phyloP scores from a whole-genome alignment of 2,113 vertebrate genomes.

The Trachemys scripta region DNA sequence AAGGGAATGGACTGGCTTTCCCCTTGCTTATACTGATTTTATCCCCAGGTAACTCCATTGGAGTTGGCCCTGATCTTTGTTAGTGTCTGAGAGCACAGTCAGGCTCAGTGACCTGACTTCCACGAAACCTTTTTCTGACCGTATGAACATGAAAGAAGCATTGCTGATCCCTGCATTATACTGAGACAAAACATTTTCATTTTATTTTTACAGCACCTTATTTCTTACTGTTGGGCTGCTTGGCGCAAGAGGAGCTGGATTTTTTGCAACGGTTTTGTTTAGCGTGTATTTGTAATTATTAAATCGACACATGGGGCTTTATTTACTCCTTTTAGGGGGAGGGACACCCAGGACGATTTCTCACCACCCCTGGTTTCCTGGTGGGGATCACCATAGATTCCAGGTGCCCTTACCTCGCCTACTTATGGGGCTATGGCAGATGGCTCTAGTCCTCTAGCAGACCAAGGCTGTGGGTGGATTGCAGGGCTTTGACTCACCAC shows the following conservation, averaged over 20 bases:
- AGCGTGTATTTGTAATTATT: neutral
- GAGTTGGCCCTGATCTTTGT: neutral
- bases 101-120: neutral
- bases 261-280: neutral
- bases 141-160: neutral
- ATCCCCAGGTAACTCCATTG: neutral
- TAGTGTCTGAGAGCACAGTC: neutral
- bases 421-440: too few relatives aligned
- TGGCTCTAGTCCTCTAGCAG: too few relatives aligned
- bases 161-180: neutral
- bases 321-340: too few relatives aligned
- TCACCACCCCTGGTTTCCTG: too few relatives aligned
- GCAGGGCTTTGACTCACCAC: too few relatives aligned
- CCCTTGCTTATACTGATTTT: fast-evolving
- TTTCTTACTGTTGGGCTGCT: neutral
- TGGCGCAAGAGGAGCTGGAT: neutral
- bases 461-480: too few relatives aligned
- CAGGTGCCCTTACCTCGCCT: too few relatives aligned
- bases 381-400: too few relatives aligned
- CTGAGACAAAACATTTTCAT: neutral
- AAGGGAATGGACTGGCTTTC: neutral
- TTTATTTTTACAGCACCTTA: neutral
- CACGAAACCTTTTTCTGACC: neutral
- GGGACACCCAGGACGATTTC: too few relatives aligned
- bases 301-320: neutral